Conservation (phyloP, 2,113 vertebrate genomes). For the Actenoides hombroni region DNA sequence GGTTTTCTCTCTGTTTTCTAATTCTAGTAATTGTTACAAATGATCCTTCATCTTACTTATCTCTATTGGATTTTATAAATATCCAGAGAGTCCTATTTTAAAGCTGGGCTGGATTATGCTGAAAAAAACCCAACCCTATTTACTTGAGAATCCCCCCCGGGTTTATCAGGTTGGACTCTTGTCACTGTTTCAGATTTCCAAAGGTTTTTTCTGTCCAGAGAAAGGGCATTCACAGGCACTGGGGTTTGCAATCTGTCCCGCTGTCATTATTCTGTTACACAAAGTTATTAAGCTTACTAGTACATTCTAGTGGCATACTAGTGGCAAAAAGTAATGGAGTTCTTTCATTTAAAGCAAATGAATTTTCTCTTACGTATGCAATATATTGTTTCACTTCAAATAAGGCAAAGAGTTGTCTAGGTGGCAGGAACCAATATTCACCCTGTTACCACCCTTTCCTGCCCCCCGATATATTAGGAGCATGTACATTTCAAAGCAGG, state of each 20-base stretch:
- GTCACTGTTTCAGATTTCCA: not conserved
- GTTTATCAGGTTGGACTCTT: not conserved
- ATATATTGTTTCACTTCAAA: not conserved
- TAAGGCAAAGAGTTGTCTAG: not conserved
- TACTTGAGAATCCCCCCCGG: not conserved
- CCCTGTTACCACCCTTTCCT: not conserved
- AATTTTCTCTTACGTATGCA: not conserved
- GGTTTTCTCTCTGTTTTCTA: not conserved
- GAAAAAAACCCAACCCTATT: not conserved
- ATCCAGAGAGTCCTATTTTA: not conserved
- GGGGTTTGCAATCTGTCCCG: not conserved
- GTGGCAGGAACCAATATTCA: not conserved
- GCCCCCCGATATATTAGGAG: not conserved
- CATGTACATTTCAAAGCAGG: not conserved
- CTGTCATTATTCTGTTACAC: not conserved
- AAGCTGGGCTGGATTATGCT: not conserved
- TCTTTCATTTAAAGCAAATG: not conserved
- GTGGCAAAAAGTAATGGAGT: not conserved
- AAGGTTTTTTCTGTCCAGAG: not conserved
- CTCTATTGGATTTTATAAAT: not conserved
- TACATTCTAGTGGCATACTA: not conserved
- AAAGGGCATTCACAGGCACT: not conserved
- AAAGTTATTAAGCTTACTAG: not conserved
- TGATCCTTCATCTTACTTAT: not conserved
- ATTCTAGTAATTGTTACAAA: not conserved